These are phyloP conservation scores for Picathartes gymnocephalus DNA, from an alignment of 2,113 vertebrate species.

Conservation along the genomic window DNA sequence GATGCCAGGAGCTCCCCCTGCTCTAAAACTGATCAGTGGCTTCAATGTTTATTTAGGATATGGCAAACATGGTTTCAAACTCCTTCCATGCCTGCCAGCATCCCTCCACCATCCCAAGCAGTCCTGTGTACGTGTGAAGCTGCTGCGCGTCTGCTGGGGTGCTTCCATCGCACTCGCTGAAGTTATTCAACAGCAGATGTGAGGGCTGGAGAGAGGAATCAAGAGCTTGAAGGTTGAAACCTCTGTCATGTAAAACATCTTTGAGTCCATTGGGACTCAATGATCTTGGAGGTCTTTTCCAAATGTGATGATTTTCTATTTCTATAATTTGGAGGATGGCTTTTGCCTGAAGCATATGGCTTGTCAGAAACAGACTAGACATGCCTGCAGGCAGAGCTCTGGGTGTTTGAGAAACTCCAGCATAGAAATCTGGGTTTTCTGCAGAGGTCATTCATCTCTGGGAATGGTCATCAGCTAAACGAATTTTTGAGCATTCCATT, in stretches of 20 bases:
- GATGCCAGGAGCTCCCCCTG: neutral
- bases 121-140: fast-evolving
- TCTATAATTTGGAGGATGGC: neutral
- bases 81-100: neutral
- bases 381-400: neutral
- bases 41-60: fast-evolving
- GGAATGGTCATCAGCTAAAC: neutral
- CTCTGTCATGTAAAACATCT: neutral
- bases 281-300: neutral
- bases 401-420: neutral
- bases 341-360: neutral
- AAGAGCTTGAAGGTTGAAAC: neutral
- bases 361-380: neutral
- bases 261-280: no score
- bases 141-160: neutral
- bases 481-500: neutral
- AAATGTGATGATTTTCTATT: neutral
- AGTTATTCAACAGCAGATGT: neutral
- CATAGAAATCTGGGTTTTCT: neutral
- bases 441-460: neutral
- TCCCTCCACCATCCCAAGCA: neutral
- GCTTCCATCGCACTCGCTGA: neutral
- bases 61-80: neutral
- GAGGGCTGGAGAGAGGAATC: neutral
- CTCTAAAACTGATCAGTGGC: neutral